Conservation (phyloP, 2,797 vertebrate species). For the Podarcis lilfordi region DNA sequence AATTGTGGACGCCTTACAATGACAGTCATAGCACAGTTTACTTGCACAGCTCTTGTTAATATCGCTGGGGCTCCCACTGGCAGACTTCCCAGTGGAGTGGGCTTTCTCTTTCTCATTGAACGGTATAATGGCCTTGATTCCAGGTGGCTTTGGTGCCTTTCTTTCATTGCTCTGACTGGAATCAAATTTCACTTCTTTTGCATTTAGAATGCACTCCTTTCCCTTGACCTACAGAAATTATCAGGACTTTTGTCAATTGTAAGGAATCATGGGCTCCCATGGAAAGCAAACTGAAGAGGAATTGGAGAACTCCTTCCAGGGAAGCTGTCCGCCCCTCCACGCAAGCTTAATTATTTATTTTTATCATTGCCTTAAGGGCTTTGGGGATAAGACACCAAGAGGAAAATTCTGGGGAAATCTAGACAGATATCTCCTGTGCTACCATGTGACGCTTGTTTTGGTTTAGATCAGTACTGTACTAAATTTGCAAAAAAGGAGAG, state of each 20-base stretch:
- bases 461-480: background rate
- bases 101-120: background rate
- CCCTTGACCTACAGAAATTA: background rate
- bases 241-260: background rate
- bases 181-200: background rate
- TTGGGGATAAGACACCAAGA: background rate
- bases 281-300: background rate
- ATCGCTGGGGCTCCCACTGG: background rate
- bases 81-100: background rate
- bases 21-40: too few relatives aligned
- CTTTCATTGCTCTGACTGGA: background rate
- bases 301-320: background rate
- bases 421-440: background rate
- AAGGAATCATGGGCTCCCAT: background rate
- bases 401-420: too few relatives aligned
- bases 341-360: background rate
- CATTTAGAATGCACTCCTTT: background rate
- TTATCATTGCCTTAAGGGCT: background rate
- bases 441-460: background rate
- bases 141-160: background rate
- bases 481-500: background rate
- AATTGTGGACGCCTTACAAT: background rate
- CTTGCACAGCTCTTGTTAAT: background rate
- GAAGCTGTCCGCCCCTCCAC: background rate
- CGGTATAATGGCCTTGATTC: background rate